Evolutionary conservation across 1,140 invertebrate species (phyloP), one percentile per base, ranked within the genome.

Genomic region (Pararge aegeria): DNA sequence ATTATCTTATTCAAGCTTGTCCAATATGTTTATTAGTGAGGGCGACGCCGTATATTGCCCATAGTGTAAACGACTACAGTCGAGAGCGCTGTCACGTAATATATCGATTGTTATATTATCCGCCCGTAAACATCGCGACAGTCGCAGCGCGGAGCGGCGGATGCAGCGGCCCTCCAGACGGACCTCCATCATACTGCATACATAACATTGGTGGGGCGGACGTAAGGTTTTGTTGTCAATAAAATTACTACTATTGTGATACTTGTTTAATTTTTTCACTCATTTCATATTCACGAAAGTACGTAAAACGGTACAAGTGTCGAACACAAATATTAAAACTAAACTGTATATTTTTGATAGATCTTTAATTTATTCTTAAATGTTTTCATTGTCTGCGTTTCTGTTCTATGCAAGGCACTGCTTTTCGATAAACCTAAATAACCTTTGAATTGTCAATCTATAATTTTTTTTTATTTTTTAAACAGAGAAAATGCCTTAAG

Each of bases 171-270:
- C 24, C 10, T 5, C 1, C 5, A 2, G 30, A 18, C 18, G 16
- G 10, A 10, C 20, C 27, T n/a, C 1, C 21, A 1, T 27, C 37
- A 5, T 24, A 16, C 24, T 27, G 12, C n/a, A n/a, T n/a, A n/a
- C n/a, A n/a, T n/a, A n/a, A n/a, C n/a, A n/a, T n/a, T n/a, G n/a
- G n/a, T n/a, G 1, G 12, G 6, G 51, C 15, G 19, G 24, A 50
- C 34, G 29, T 30, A 57, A 70, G 72, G 70, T 76, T 82, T 66
- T 79, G 74, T 80, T 80, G 71, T 78, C 65, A 79, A 79, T 82
- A 79, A 82, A 80, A 74, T 72, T 56, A 72, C 56, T 61, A 61
- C 55, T 53, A 68, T 61, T 62, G 55, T 60, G 18, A 34, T 34
- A 2, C 5, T 0, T 34, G 7, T 34, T 34, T 34, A 10, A 10